Evolutionary conservation across 1,140 invertebrate genomes (phyloP), one percentile per base, ranked within the genome.

Genomic region (Prorops nasuta): DNA sequence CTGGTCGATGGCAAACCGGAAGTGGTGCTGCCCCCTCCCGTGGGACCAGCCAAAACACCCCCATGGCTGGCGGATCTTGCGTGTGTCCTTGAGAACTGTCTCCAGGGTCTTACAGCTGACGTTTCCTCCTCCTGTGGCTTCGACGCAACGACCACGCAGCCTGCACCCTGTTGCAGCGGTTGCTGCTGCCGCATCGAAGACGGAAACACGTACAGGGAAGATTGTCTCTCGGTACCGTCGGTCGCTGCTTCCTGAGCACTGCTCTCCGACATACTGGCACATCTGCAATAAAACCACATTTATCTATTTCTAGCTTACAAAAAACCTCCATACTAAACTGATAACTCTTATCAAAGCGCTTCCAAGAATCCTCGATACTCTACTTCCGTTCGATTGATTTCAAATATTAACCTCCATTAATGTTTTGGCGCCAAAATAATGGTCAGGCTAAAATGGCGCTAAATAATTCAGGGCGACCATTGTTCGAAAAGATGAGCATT

Each of bases 1-100:
- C 84, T 69, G n/a, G 76, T 54, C 64, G 77, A 44, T n/a, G n/a
- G n/a, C 9, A 28, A 4, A 28, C 67, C 60, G 52, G 76, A 58
- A 51, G 78, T 50, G 19, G 78, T 66, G 18, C 78, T 43, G 63
- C 21, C 8, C 15, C 37, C 21, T 17, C 44, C 76, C 21, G 78
- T 79, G 19, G 71, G 78, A 52, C 76, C 69, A 14, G 81, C 79
- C 4, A 81, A 75, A 19, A 82, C 79, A 45, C 87, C 88, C 10
- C 89, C 88, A 76, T 92, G 89, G 66, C 89, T 92, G 44, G 89
- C 84, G 40, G 89, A 91, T 22, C 90, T 81, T 28, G 82, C 81
- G 69, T 92, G 74, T 0, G 89, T 52, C 83, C 85, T 63, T 81
- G 79, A 34, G 58, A 67, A 56, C 66, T 10, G 36, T 14, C 52